Percentiles rank a stretch among this genome's conserved stretches.
phyloP scores from a whole-genome alignment of 1,140 invertebrate species.

The Eupeodes corollae region DNA sequence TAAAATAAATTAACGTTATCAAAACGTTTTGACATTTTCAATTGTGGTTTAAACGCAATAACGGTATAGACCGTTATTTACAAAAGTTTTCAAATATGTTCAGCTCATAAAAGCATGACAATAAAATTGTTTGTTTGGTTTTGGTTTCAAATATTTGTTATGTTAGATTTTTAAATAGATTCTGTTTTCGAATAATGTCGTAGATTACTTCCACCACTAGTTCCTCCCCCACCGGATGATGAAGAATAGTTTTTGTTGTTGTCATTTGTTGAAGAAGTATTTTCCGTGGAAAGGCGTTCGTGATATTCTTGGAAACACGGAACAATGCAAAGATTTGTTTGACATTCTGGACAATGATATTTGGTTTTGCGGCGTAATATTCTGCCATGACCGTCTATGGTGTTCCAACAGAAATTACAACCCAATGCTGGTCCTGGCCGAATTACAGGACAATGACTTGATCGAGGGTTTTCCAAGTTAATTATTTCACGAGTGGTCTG shows the following conservation, averaged over 20 bases:
- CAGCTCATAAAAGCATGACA: no score
- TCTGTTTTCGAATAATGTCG: conserved; percentile 31
- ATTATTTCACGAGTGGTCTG: conserved; percentile 34
- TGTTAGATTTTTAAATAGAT: conserved; percentile 18
- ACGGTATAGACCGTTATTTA: no score
- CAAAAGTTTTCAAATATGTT: no score
- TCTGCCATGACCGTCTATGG: conserved; percentile 63
- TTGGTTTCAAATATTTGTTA: no score
- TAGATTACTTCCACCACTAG: conserved; percentile 7
- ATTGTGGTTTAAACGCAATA: no score
- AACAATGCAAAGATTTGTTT: conserved; percentile 75
- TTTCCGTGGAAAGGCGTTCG: conserved; percentile 40
- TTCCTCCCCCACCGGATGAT: conserved; percentile 6
- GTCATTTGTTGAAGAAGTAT: conserved; percentile 13
- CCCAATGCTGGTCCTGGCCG: conserved; percentile 67
- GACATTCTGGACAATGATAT: conserved; percentile 77
- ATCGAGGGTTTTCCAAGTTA: conserved; percentile 37
- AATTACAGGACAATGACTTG: conserved; percentile 64
- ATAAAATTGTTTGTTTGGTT: no score
- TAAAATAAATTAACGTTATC: no score
- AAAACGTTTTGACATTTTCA: no score
- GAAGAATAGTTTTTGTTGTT: conserved; percentile 2
- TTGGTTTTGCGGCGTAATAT: conserved; percentile 74
- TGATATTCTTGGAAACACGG: conserved; percentile 76
- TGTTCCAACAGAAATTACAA: conserved; percentile 82